phyloP scores from a whole-genome alignment of 2,888 invertebrate genomes.

The Ischnus inquisitorius region DNA sequence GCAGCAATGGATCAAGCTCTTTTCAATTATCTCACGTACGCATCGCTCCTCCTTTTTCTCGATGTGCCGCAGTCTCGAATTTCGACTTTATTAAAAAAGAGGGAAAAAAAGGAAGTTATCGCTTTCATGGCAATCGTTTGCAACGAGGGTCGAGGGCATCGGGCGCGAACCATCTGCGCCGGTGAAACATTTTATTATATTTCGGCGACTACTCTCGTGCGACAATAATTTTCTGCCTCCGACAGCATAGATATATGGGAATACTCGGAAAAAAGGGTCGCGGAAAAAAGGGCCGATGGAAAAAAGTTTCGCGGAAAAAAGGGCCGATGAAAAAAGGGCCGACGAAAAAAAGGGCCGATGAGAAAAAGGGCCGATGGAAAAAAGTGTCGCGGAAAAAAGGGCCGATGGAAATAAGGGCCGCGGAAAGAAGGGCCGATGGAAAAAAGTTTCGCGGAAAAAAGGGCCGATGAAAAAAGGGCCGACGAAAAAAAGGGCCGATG shows the following conservation, averaged over 20 bases:
- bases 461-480: no score
- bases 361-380: no score
- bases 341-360: no score
- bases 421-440: no score
- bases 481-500: no score
- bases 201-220: conserved; percentile 1
- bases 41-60: conserved; percentile 36
- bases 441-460: no score
- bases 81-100: conserved; percentile 62
- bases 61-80: conserved; percentile 45
- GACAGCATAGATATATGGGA: not conserved
- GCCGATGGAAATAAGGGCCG: not conserved
- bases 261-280: conserved; percentile 13
- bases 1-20: conserved; percentile 65
- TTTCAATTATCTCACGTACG: conserved; percentile 68
- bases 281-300: no score
- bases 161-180: conserved; percentile 31
- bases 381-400: no score
- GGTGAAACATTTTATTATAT: conserved; percentile 43
- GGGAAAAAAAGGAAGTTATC: conserved; percentile 48
- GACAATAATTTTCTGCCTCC: conserved; percentile 14
- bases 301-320: no score
- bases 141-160: conserved; percentile 16
- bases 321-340: no score
- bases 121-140: conserved; percentile 49